Base-by-base conservation (phyloP, 64 coral and sea anemone genomes). In the Stichodactyla helianthus region DNA sequence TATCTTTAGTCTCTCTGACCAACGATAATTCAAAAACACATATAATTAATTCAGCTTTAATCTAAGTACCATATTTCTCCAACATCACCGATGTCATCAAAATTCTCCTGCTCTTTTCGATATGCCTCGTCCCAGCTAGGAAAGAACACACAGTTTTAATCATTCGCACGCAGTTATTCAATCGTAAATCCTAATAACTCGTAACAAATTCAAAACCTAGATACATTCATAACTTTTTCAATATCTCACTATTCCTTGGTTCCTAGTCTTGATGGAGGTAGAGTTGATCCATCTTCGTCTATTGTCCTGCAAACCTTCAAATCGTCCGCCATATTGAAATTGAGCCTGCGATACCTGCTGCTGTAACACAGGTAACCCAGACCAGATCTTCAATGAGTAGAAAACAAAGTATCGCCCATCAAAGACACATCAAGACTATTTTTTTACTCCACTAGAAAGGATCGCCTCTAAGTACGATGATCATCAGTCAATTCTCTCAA, bases 1-100 rank as follows among this genome's bases (percentile, higher is more conserved):
- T 0, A 44, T 44, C 35, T 44, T 44, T 44, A 44, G 14, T 58
- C 14, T 58, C 14, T 9, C 14, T 58, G 55, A 11, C 8, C 8
- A 58, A 58, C 14, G 8, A 58, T 58, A 88, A 11, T 79, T 19
- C 15, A 17, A 88, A 23, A 44, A 44, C 35, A 44, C 35, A 44
- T 44, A 44, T 44, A 44, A 44, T 44, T 3, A 44, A 44, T 44
- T 44, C 35, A 52, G 25, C 7, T 7, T 44, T 56, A 54, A 86
- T 20, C 12, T 65, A 16, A n/a, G 56, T 89, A 93, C 92, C 92
- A 93, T 57, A 93, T 86, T 82, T 93, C 92, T 93, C 92, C 92
- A n/a, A 89, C 92, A 86, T 93, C 92, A 17, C 92, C 92, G 83
- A 58, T 82, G 18, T 93, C 84, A 31, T 93, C 55, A 55, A 89